These are phyloP conservation scores for Gymnopithys bicolor DNA, from an alignment of 2,797 vertebrate species.

Conservation along the genomic window DNA sequence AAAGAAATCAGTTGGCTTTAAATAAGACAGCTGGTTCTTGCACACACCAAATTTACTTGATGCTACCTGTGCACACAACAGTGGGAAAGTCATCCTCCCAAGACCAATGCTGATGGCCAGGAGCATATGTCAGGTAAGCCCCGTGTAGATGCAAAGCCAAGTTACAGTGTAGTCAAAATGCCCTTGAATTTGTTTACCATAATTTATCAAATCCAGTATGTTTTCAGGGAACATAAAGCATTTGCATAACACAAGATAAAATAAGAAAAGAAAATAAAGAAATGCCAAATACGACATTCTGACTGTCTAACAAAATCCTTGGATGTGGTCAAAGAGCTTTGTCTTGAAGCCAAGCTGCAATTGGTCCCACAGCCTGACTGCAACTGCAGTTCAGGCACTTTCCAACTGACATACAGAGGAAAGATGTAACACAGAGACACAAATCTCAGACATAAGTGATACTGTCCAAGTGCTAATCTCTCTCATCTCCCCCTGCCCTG, in stretches of 20 bases:
- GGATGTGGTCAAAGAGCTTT: neutral
- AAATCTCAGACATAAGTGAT: neutral
- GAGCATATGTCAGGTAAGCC: neutral
- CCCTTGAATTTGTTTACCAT: slow-evolving; percentile 3
- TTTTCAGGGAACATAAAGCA: slow-evolving; percentile 40
- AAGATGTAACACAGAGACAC: neutral
- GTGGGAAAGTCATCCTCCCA: neutral
- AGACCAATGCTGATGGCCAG: neutral
- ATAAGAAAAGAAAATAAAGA: neutral
- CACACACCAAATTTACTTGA: neutral
- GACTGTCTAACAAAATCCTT: neutral
- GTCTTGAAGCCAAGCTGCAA: neutral
- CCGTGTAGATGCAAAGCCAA: neutral
- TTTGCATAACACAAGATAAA: neutral
- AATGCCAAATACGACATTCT: neutral
- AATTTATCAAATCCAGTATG: neutral
- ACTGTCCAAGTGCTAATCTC: neutral
- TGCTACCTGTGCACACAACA: neutral
- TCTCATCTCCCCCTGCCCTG: neutral
- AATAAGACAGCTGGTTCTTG: neutral
- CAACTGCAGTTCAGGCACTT: neutral
- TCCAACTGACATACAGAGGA: neutral
- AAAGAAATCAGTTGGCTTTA: neutral
- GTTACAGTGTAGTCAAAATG: neutral
- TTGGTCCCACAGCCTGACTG: neutral